Conservation (phyloP, 2,113 vertebrate genomes). For the Colaptes auratus region DNA sequence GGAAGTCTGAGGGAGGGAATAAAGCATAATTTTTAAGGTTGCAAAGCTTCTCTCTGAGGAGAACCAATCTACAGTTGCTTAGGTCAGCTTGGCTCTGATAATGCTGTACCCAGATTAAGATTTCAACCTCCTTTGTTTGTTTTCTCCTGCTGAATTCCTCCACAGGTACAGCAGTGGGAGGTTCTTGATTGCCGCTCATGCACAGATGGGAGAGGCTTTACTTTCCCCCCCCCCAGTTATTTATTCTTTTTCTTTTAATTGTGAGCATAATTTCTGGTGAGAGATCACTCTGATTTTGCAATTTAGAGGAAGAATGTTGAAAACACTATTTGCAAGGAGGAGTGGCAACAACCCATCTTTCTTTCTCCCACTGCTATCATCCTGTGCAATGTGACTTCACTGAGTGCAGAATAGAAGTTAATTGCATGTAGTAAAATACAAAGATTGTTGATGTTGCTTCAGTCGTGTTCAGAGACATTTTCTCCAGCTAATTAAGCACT, state of each 20-base stretch:
- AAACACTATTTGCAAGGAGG: not conserved
- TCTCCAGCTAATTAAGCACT: not conserved
- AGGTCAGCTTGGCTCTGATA: not conserved
- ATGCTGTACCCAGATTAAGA: not conserved
- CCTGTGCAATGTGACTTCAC: not conserved
- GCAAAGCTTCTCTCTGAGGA: slow-evolving; percentile 20
- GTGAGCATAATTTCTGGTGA: not conserved
- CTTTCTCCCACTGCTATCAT: not conserved
- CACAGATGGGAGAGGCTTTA: not conserved
- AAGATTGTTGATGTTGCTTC: not conserved
- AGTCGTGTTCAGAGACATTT: not conserved
- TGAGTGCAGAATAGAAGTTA: not conserved
- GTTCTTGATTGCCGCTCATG: not conserved
- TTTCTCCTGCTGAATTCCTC: not conserved
- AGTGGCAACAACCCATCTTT: not conserved
- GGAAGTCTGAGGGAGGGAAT: slow-evolving; percentile 22
- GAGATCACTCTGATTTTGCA: not conserved
- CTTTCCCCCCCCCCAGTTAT: not conserved
- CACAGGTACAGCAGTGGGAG: not conserved
- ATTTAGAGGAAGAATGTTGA: not conserved
- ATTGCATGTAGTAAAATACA: not conserved
- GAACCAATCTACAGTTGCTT: slow-evolving; percentile 28
- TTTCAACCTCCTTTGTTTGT: not conserved
- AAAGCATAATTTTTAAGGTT: slow-evolving; percentile 19
- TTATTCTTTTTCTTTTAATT: not conserved